These are phyloP conservation scores for Psophia crepitans DNA, from an alignment of 2,113 vertebrate species.

Conservation along the genomic window DNA sequence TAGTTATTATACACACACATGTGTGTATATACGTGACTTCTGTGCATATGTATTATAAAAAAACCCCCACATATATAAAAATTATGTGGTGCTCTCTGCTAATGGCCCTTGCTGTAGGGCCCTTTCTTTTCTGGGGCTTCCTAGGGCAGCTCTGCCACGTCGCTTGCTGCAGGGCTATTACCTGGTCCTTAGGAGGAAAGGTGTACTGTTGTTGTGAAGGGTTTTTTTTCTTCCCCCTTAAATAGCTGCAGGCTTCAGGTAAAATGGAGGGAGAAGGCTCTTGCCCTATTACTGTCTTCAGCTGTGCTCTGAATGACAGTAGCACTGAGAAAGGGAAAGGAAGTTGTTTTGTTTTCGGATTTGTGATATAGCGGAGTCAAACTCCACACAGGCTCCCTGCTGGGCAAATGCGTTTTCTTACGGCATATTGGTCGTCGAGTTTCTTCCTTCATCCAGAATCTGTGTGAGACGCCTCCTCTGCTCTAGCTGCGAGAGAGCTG, in stretches of 20 bases:
- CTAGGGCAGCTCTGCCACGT: background rate
- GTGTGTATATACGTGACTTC: background rate
- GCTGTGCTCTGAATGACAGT: background rate
- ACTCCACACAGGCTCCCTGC: background rate
- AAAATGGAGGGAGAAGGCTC: background rate
- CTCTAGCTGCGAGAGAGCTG: background rate
- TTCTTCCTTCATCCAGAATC: background rate
- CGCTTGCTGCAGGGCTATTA: background rate
- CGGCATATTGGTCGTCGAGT: accelerated
- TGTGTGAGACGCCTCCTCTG: background rate
- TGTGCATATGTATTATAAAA: background rate
- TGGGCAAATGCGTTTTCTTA: background rate
- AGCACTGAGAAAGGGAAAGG: background rate
- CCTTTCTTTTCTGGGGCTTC: background rate
- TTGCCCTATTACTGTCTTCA: background rate
- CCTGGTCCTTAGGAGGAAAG: background rate
- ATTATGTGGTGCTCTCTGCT: background rate
- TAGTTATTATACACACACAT: background rate
- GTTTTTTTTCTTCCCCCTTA: too few relatives aligned
- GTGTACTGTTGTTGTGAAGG: background rate
- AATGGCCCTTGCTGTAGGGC: background rate
- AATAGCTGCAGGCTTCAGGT: background rate
- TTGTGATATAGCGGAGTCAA: background rate
- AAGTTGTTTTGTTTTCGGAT: background rate
- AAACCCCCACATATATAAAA: background rate